Evolutionary conservation across 2,888 invertebrate species (phyloP).

Genomic region (Lysandra coridon): DNA sequence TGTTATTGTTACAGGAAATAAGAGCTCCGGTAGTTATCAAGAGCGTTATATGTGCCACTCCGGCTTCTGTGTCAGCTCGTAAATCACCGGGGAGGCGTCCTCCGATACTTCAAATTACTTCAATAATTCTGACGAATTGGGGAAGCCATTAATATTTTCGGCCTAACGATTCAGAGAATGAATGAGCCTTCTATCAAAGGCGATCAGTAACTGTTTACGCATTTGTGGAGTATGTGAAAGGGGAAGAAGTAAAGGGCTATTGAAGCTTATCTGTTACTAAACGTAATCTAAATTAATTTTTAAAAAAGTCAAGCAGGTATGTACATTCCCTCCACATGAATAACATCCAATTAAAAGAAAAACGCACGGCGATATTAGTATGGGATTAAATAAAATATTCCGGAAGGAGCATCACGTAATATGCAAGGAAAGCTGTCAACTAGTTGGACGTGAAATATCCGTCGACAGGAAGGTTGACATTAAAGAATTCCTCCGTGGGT

Average conservation of each 20-base stretch:
- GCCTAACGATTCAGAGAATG: neutral
- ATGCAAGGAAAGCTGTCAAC: constrained; percentile 29
- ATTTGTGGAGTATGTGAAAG: neutral
- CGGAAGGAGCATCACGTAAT: constrained; percentile 15
- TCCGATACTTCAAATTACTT: constrained; percentile 7
- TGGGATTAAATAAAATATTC: constrained; percentile 16
- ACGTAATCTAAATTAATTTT: neutral
- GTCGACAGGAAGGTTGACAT: constrained; percentile 27
- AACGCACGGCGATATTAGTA: neutral
- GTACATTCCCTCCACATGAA: neutral
- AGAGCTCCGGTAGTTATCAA: constrained; percentile 19
- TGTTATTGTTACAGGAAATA: constrained; percentile 37
- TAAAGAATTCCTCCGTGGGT: constrained; percentile 28
- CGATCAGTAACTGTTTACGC: neutral
- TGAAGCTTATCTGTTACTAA: neutral
- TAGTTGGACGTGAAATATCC: constrained; percentile 28
- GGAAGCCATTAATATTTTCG: neutral
- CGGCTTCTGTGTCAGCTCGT: neutral
- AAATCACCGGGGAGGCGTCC: neutral
- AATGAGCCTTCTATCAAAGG: neutral
- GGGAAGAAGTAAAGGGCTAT: neutral
- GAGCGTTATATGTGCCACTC: neutral
- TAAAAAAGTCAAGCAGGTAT: too few relatives aligned
- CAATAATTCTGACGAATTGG: neutral
- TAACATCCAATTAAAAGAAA: neutral